Percentiles rank a stretch among this genome's conserved stretches.
phyloP scores from a whole-genome alignment of 2,888 invertebrate species.

The Cerceris rybyensis region DNA sequence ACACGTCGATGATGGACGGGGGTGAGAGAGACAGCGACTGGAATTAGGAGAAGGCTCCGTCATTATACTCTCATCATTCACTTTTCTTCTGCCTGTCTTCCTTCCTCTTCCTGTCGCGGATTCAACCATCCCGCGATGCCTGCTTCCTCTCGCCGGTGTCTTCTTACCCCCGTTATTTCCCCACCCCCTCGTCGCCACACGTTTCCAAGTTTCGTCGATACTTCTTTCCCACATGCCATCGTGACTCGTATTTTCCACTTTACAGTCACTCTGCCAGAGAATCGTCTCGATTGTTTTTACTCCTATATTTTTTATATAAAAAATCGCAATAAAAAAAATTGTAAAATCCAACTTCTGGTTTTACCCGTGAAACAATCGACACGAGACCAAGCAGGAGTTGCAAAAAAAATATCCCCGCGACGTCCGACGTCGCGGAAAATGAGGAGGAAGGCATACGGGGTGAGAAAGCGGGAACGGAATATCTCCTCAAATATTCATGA shows the following conservation, averaged over 20 bases:
- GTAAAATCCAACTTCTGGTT: no score
- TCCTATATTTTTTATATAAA: no score
- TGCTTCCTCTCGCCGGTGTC: constrained; percentile 26
- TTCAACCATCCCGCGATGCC: constrained; percentile 40
- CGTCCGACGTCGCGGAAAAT: constrained; percentile 36
- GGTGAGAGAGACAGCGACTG: constrained; percentile 44
- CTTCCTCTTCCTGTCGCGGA: constrained; percentile 33
- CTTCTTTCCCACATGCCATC: background rate
- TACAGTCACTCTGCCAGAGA: no score
- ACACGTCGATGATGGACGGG: constrained; percentile 26
- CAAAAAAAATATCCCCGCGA: constrained; percentile 42
- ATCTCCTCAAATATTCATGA: constrained; percentile 68
- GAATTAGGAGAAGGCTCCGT: constrained; percentile 75
- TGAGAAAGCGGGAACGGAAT: constrained; percentile 51
- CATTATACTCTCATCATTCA: constrained; percentile 77
- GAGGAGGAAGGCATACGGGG: constrained; percentile 38
- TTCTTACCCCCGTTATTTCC: constrained; percentile 14
- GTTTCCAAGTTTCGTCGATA: background rate
- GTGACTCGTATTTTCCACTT: background rate
- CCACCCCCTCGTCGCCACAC: background rate
- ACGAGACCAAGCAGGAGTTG: constrained; percentile 10
- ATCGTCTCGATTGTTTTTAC: no score
- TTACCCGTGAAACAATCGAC: background rate
- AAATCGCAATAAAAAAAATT: no score
- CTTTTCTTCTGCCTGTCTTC: constrained; percentile 57